Evolutionary conservation across 2,888 invertebrate species (phyloP).

Genomic region (Itoplectis maculator): DNA sequence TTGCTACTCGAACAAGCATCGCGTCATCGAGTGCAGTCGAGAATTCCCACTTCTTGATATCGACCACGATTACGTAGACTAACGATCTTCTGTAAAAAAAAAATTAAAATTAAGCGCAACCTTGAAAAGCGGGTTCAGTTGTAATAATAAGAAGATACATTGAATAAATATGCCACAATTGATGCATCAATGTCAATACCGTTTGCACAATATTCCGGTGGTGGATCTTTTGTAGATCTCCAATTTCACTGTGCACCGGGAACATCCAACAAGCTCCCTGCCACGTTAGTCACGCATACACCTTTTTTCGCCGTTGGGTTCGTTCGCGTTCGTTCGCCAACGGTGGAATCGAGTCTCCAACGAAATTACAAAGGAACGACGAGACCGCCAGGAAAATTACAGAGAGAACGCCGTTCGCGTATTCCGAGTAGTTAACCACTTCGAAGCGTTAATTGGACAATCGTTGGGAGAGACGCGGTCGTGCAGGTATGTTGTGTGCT

Average conservation of each 20-base stretch:
- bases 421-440: slow-evolving; percentile 66
- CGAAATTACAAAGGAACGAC: slow-evolving; percentile 65
- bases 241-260: slow-evolving; percentile 22
- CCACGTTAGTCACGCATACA: slow-evolving; percentile 11
- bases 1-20: slow-evolving; percentile 9
- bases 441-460: slow-evolving; percentile 72
- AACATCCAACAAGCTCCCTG: neutral
- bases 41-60: slow-evolving; percentile 27
- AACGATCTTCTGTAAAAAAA: neutral
- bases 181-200: neutral
- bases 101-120: neutral
- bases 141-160: neutral
- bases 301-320: slow-evolving; percentile 36
- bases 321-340: slow-evolving; percentile 22
- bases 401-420: slow-evolving; percentile 52
- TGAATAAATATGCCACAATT: neutral
- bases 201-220: neutral
- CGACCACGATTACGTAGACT: neutral
- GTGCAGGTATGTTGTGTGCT: slow-evolving; percentile 28
- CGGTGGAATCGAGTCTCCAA: slow-evolving; percentile 47
- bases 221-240: slow-evolving; percentile 12
- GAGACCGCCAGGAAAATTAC: slow-evolving; percentile 58
- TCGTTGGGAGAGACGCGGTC: slow-evolving; percentile 60
- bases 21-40: neutral
- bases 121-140: neutral